These are phyloP conservation scores for Sylvia atricapilla DNA, from an alignment of 2,113 vertebrate genomes.

Conservation along the genomic window DNA sequence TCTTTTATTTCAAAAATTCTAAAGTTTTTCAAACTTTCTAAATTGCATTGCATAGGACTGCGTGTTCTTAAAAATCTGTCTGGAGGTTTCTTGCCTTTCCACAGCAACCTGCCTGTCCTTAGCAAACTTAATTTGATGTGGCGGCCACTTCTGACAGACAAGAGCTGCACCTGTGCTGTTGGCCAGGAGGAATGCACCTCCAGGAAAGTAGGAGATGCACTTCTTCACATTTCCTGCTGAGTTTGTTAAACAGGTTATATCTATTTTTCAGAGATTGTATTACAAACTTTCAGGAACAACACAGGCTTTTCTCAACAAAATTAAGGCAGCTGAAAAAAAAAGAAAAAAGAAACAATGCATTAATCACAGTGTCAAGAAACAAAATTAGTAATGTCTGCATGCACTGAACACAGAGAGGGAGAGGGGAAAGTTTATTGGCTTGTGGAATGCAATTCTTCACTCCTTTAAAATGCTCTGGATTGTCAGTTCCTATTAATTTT, in stretches of 20 bases:
- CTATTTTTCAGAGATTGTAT: slow-evolving; percentile 56
- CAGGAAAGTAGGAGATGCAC: slow-evolving; percentile 60
- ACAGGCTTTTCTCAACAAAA: slow-evolving; percentile 37
- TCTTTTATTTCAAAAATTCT: neutral
- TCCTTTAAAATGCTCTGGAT: neutral
- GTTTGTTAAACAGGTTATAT: slow-evolving; percentile 75
- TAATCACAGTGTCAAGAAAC: slow-evolving; percentile 30
- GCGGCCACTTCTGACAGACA: slow-evolving; percentile 27
- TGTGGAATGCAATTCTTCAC: slow-evolving; percentile 19
- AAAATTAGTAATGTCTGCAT: neutral
- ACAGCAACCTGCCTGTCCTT: neutral
- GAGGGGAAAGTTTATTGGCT: slow-evolving; percentile 13
- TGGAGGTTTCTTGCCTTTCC: neutral
- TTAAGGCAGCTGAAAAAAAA: neutral
- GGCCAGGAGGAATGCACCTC: slow-evolving; percentile 64
- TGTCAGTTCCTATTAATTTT: slow-evolving; percentile 47
- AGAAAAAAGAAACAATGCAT: neutral
- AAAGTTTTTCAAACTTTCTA: neutral
- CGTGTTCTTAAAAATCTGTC: neutral
- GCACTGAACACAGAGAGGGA: neutral
- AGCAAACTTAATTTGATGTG: slow-evolving; percentile 38
- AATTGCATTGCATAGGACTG: fast-evolving
- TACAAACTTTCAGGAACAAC: slow-evolving; percentile 27
- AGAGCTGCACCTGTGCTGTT: slow-evolving; percentile 67
- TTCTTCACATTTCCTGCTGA: slow-evolving; percentile 69